phyloP scores from a whole-genome alignment of 2,888 invertebrate species.

The Cordilura impudica region DNA sequence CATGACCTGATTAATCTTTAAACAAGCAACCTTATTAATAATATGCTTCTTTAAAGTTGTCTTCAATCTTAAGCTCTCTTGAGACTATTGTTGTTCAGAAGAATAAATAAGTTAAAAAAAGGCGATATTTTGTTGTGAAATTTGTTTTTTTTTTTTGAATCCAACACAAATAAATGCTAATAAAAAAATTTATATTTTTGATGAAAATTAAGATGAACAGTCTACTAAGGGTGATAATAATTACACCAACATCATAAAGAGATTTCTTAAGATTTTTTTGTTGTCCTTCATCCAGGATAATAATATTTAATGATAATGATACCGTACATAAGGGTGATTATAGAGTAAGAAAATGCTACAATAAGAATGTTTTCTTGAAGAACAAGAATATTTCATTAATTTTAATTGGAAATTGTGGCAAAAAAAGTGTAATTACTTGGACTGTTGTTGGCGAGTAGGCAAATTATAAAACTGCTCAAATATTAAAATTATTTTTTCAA shows the following conservation, averaged over 20 bases:
- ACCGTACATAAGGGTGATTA: constrained; percentile 69
- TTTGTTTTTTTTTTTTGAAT: constrained; percentile 26
- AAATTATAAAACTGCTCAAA: constrained; percentile 51
- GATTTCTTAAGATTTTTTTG: constrained; percentile 20
- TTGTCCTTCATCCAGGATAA: constrained; percentile 33
- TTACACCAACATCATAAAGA: constrained; percentile 55
- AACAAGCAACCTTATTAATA: background rate
- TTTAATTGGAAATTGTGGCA: constrained; percentile 76
- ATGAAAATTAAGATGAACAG: constrained; percentile 34
- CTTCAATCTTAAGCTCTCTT: constrained; percentile 56
- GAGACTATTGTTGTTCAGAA: constrained; percentile 42
- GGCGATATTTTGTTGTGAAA: constrained; percentile 26
- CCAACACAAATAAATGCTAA: constrained; percentile 56
- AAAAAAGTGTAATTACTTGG: constrained; percentile 61
- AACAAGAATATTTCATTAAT: constrained; percentile 75
- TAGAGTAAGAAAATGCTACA: constrained; percentile 35
- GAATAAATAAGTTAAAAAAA: background rate
- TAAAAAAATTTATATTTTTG: constrained; percentile 58
- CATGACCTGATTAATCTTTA: background rate
- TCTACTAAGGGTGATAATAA: constrained; percentile 55
- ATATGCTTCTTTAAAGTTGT: constrained; percentile 25
- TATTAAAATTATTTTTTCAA: constrained; percentile 53
- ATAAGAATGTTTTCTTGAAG: constrained; percentile 70
- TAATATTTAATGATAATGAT: background rate
- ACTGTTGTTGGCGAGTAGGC: constrained; percentile 34